phyloP scores from a whole-genome alignment of 2,113 vertebrate species.

The Hucho hucho region DNA sequence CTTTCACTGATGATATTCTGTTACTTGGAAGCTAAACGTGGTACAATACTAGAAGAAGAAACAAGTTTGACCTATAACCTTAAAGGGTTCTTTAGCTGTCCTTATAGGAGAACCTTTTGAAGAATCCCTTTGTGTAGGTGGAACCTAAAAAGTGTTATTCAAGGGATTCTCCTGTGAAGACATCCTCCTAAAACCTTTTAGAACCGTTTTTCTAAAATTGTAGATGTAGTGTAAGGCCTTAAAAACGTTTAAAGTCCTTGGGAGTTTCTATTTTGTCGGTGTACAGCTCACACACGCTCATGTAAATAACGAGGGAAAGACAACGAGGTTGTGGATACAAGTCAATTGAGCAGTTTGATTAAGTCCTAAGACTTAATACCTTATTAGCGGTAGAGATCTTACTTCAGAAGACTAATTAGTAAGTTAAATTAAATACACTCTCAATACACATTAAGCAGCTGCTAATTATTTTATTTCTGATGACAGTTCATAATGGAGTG shows the following conservation, averaged over 20 bases:
- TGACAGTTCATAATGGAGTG: constrained; percentile 55
- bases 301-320: constrained; percentile 23
- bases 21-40: background rate
- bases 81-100: too few species aligned
- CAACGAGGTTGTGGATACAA: background rate
- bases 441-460: constrained; percentile 56
- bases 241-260: background rate
- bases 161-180: too few species aligned
- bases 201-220: too few species aligned
- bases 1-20: background rate
- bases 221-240: background rate
- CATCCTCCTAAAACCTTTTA: too few species aligned
- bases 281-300: constrained; percentile 5
- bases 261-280: background rate
- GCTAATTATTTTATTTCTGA: constrained; percentile 56
- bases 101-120: too few species aligned
- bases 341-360: constrained; percentile 63
- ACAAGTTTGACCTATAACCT: too few species aligned
- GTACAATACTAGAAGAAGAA: too few species aligned
- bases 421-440: constrained; percentile 69
- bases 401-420: constrained; percentile 72
- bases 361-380: constrained; percentile 47
- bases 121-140: too few species aligned
- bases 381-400: constrained; percentile 69
- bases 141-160: too few species aligned